Base-by-base conservation (phyloP, 2,888 invertebrate genomes). In the Cinara cedri region DNA sequence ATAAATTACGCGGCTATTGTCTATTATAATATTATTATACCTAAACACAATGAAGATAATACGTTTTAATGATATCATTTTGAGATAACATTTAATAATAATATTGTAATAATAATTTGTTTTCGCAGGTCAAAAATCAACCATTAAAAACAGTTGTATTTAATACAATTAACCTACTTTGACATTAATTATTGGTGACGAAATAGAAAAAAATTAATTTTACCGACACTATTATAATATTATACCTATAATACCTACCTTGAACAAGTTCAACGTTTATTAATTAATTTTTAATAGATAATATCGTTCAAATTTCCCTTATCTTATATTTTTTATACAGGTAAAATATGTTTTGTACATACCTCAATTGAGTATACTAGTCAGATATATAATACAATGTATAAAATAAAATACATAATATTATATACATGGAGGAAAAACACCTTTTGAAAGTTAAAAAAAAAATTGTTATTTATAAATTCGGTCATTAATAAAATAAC, bases 141-240 rank as follows among this genome's bases (percentile, higher is more conserved):
- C 19, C 13, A 70, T 70, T 42, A 19, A 19, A 54, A 14, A 54
- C 19, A n/a, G 9, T 8, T 9, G 6, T 54, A 54, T 21, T 6
- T 14, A 54, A 54, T 42, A 42, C 13, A 70, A 54, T 68, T 68
- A 49, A 68, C 68, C 68, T n/a, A 66, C 19, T 51, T 54, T 54
- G 54, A 70, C 34, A 54, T 13, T 63, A 63, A 70, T 19, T 34
- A 70, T 14, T 34, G 0, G 26, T 9, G 54, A 70, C 14, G 42
- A 54, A 54, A 66, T 66, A 24, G 1, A 57, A 13, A 13, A n/a
- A n/a, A n/a, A n/a, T n/a, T n/a, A n/a, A n/a, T n/a, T n/a, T n/a
- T n/a, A n/a, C n/a, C n/a, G n/a, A n/a, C n/a, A n/a, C n/a, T n/a
- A n/a, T n/a, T n/a, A n/a, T n/a, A n/a, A n/a, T n/a, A n/a, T n/a